phyloP scores from a whole-genome alignment of 2,113 vertebrate species.

The Bufo bufo region DNA sequence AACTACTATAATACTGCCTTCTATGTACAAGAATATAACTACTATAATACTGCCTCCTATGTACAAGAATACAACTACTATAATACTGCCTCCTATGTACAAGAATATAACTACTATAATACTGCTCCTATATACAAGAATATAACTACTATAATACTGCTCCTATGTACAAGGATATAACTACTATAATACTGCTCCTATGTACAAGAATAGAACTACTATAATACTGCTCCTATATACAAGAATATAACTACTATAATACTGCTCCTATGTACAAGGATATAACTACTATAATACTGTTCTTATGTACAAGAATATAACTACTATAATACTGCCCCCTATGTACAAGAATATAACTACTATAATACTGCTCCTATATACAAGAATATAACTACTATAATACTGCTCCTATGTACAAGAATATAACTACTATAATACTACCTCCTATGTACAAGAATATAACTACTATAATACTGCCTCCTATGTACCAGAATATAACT shows the following conservation, averaged over 20 bases:
- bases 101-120: neutral
- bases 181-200: slow-evolving; percentile 6
- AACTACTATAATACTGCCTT: neutral
- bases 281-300: neutral
- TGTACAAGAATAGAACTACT: neutral
- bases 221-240: neutral
- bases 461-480: slow-evolving; percentile 2
- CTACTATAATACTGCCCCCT: neutral
- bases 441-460: neutral
- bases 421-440: neutral
- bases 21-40: neutral
- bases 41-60: slow-evolving; percentile 4
- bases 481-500: neutral
- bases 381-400: neutral
- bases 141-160: neutral
- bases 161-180: neutral
- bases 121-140: neutral
- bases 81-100: slow-evolving; percentile 4
- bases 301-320: neutral
- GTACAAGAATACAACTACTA: neutral
- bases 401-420: neutral
- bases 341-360: neutral
- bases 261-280: neutral
- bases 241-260: slow-evolving; percentile 3
- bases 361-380: neutral